A percentile compares a stretch with the other conserved stretches of the same genome.
Conservation (phyloP, 2,888 invertebrate species). For the Phymatocera aterrima region DNA sequence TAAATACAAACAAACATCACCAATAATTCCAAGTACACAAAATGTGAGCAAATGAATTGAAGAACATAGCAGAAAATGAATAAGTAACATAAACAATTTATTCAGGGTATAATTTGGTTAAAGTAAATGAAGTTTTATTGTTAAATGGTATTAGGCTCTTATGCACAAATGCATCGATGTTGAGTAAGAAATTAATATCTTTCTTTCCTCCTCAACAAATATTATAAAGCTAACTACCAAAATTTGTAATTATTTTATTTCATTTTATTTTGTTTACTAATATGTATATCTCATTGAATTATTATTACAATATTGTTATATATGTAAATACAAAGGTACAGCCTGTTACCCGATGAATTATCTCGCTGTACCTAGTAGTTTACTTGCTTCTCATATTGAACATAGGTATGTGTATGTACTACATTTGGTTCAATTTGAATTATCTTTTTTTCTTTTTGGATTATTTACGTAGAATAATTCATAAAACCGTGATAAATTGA, state of each 20-base stretch:
- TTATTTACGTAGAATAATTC: background rate
- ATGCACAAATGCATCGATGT: conserved; percentile 9
- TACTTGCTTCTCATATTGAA: background rate
- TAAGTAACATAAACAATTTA: background rate
- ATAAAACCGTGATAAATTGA: background rate
- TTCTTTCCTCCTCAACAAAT: background rate
- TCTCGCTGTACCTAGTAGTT: conserved; percentile 1
- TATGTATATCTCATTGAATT: no score
- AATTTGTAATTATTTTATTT: conserved; percentile 2
- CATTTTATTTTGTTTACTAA: background rate
- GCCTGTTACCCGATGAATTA: conserved; percentile 9
- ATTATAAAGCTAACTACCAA: conserved; percentile 44
- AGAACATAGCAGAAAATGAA: background rate
- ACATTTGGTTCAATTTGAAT: conserved; percentile 3
- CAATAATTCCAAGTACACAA: conserved; percentile 38
- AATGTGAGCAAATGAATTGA: conserved; percentile 21
- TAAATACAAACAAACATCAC: conserved; percentile 32
- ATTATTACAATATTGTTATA: conserved; percentile 30
- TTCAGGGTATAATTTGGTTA: conserved; percentile 26
- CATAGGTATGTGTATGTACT: background rate
- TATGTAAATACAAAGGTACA: conserved; percentile 1
- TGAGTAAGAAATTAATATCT: background rate
- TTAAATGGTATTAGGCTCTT: conserved; percentile 10
- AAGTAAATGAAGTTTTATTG: background rate
- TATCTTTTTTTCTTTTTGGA: background rate